phyloP scores from a whole-genome alignment of 1,140 invertebrate genomes.

The Atta cephalotes region DNA sequence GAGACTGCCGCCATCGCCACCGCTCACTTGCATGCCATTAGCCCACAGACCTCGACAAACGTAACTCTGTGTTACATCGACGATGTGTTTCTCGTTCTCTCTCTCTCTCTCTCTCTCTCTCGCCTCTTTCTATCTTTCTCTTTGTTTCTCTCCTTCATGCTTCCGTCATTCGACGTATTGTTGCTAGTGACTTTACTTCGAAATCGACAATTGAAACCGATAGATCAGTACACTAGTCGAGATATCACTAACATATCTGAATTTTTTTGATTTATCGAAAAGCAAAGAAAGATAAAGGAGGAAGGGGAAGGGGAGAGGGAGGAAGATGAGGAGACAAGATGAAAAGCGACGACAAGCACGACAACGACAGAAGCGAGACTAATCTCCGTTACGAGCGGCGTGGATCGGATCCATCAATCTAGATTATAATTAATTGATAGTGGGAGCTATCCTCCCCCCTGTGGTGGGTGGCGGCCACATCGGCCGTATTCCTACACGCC shows the following conservation, averaged over 20 bases:
- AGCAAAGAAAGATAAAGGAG: too few species aligned
- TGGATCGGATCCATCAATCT: slow-evolving; percentile 86
- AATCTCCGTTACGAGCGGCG: slow-evolving; percentile 83
- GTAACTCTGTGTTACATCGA: slow-evolving; percentile 68
- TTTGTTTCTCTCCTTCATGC: neutral
- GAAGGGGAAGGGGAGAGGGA: neutral
- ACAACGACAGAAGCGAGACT: slow-evolving; percentile 81
- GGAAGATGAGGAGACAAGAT: slow-evolving; percentile 42
- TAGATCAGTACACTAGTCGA: neutral
- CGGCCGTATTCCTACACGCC: slow-evolving; percentile 67
- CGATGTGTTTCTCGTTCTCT: slow-evolving; percentile 25
- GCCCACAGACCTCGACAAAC: slow-evolving; percentile 85
- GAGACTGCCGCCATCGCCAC: slow-evolving; percentile 73
- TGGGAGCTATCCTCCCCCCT: slow-evolving; percentile 77
- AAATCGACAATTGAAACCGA: slow-evolving; percentile 12
- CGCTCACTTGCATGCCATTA: slow-evolving; percentile 86
- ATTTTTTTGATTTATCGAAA: slow-evolving; percentile 15
- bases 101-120: too few species aligned
- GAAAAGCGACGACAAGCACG: slow-evolving; percentile 60
- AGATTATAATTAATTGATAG: slow-evolving; percentile 87
- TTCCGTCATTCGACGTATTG: neutral
- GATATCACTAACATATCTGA: neutral
- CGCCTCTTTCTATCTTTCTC: neutral
- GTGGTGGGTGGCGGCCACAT: slow-evolving; percentile 81
- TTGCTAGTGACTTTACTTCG: neutral